These are phyloP conservation scores for Axis porcinus DNA, from an alignment of 2,113 vertebrate species.

Conservation along the genomic window DNA sequence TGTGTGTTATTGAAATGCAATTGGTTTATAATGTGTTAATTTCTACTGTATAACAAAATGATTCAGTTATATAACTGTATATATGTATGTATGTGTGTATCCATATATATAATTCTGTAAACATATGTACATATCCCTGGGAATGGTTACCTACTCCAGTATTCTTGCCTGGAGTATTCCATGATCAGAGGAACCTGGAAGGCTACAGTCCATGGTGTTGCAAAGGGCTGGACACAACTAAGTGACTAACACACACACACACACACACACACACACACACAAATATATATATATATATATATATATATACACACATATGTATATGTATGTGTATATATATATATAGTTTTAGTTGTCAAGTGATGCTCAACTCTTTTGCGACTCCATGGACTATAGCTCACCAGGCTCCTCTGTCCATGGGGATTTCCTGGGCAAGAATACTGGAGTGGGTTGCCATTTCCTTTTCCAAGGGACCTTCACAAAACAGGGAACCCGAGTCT, in stretches of 20 bases:
- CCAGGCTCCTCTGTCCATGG: background rate
- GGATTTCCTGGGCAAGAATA: background rate
- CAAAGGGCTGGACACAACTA: background rate
- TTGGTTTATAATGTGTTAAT: background rate
- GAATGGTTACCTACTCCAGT: background rate
- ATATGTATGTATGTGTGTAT: background rate
- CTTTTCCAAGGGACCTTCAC: background rate
- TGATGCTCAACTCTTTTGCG: background rate
- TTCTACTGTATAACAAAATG: background rate
- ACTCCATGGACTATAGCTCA: background rate
- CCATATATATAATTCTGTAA: too few relatives aligned
- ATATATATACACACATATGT: too few relatives aligned
- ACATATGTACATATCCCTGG: background rate
- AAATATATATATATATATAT: background rate
- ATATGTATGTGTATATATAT: too few relatives aligned
- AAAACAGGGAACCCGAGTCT: background rate
- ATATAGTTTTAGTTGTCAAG: background rate
- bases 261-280: background rate
- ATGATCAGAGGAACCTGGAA: background rate
- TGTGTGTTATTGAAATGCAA: background rate
- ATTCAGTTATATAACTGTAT: background rate
- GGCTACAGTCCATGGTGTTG: background rate
- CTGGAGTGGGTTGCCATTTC: background rate
- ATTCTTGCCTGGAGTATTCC: background rate
- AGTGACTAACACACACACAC: background rate